Conservation (phyloP, 92 coral and sea anemone species). For the Chrysogorgia sp. region DNA sequence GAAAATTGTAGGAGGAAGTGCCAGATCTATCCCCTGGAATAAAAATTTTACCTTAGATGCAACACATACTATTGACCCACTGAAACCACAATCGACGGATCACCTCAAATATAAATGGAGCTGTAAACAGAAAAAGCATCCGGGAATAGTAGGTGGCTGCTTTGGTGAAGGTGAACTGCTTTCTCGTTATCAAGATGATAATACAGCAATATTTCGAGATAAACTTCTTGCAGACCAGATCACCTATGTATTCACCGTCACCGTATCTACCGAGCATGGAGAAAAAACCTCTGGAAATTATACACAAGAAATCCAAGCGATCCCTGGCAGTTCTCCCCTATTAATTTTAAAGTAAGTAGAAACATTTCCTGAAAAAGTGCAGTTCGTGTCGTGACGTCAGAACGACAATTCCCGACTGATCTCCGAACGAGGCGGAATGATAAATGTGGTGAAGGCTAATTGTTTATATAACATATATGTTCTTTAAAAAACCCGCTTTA, state of each 20-base stretch:
- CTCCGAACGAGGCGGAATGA: too few species aligned
- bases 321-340: slow-evolving; percentile 75
- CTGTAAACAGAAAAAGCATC: slow-evolving; percentile 49
- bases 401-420: not conserved
- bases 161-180: slow-evolving; percentile 77
- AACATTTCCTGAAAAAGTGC: not conserved
- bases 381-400: not conserved
- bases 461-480: too few species aligned
- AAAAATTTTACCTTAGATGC: slow-evolving; percentile 64
- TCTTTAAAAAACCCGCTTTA: too few species aligned
- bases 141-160: slow-evolving; percentile 69
- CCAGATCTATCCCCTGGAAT: slow-evolving; percentile 78
- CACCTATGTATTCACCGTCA: slow-evolving; percentile 64
- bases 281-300: not conserved
- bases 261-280: not conserved
- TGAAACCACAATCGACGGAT: slow-evolving; percentile 39
- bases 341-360: slow-evolving; percentile 67
- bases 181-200: slow-evolving; percentile 52
- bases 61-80: slow-evolving; percentile 71
- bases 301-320: slow-evolving; percentile 64
- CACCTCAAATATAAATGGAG: slow-evolving; percentile 65
- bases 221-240: slow-evolving; percentile 66
- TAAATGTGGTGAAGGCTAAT: too few species aligned
- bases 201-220: slow-evolving; percentile 52
- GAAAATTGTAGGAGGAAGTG: slow-evolving; percentile 73